Percentiles rank a stretch among this genome's conserved stretches.
Conservation (phyloP, 2,888 invertebrate species). For the Netelia inedita region DNA sequence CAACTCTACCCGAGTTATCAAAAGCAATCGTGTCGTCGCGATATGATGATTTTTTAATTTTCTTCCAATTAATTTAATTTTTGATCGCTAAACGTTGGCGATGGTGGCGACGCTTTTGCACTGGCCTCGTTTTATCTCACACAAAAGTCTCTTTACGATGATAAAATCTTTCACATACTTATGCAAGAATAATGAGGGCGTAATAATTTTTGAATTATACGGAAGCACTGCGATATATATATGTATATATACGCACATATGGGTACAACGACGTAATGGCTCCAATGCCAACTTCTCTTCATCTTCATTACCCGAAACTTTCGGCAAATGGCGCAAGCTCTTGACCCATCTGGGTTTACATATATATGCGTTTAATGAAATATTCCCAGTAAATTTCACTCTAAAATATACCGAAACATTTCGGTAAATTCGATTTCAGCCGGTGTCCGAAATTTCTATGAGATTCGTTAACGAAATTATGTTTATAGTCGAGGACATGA, state of each 20-base stretch:
- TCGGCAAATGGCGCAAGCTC: conserved; percentile 43
- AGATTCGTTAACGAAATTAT: conserved; percentile 2
- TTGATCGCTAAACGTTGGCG: conserved; percentile 15
- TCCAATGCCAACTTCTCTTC: conserved; percentile 63
- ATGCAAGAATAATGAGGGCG: conserved; percentile 67
- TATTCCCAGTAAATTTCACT: not conserved
- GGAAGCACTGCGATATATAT: conserved; percentile 17
- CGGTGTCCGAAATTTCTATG: not conserved
- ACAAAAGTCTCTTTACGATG: conserved; percentile 5
- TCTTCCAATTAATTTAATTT: conserved; percentile 41
- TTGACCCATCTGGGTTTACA: not conserved
- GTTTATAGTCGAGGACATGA: conserved; percentile 96
- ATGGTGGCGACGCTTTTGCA: conserved; percentile 1
- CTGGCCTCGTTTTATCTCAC: conserved; percentile 32
- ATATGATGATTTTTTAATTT: conserved; percentile 6
- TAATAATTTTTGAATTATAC: conserved; percentile 73
- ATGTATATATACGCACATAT: conserved; percentile 14
- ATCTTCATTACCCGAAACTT: conserved; percentile 66
- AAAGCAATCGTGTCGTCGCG: not conserved
- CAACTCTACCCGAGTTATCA: conserved; percentile 17
- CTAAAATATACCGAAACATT: conserved; percentile 9
- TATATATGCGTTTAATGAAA: not conserved
- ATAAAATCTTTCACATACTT: conserved; percentile 50
- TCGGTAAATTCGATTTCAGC: conserved; percentile 6
- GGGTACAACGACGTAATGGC: conserved; percentile 58